Conservation (phyloP, 2,113 vertebrate genomes). For the Sprattus sprattus region DNA sequence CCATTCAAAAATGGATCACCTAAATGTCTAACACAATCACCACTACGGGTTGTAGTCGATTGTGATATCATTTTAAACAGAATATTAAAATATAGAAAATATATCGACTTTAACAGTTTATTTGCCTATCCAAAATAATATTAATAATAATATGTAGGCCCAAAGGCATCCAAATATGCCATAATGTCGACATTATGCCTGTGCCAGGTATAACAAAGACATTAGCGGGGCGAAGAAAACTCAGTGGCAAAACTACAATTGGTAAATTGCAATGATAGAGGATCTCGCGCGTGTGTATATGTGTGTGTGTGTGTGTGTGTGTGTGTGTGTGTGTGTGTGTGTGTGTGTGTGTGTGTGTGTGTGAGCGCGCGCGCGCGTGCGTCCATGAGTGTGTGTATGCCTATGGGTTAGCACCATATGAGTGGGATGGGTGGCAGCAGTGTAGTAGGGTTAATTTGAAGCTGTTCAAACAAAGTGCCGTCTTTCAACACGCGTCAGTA, state of each 20-base stretch:
- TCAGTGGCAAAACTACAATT: not conserved
- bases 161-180: too few relatives aligned
- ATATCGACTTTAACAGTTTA: too few relatives aligned
- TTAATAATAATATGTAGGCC: too few relatives aligned
- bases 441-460: constrained; percentile 29
- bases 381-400: not conserved
- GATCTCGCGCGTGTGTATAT: not conserved
- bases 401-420: constrained; percentile 26
- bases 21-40: not conserved
- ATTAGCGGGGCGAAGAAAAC: not conserved
- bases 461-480: constrained; percentile 66
- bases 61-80: too few relatives aligned
- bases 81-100: too few relatives aligned
- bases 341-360: not conserved
- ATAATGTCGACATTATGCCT: too few relatives aligned
- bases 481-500: constrained; percentile 63
- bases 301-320: not conserved
- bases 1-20: too few relatives aligned
- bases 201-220: too few relatives aligned
- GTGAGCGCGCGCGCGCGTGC: not conserved
- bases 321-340: not conserved
- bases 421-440: constrained; percentile 21
- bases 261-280: not conserved
- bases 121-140: too few relatives aligned
- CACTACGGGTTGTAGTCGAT: too few relatives aligned